Evolutionary conservation across 2,797 vertebrate species (phyloP), one percentile per base, ranked within the genome.

Genomic region (Falco berigora): DNA sequence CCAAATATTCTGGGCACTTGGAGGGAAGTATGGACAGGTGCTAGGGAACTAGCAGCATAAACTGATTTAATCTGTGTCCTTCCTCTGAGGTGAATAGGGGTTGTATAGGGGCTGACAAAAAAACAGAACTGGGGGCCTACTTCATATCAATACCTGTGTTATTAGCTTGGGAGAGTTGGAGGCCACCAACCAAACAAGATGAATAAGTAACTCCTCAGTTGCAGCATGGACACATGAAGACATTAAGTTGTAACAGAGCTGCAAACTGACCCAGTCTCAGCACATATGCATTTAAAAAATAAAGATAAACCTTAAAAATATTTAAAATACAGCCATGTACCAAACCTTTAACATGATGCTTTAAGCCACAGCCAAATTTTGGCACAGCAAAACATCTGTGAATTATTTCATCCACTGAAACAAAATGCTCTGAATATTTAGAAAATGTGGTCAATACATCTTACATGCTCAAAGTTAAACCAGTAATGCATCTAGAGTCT

Each of bases 311-410:
- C 30, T 84, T 85, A 28, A 92, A 80, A 81, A 84, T 73, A 86
- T 75, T 88, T 92, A 92, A 77, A 81, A 62, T 63, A 81, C 20
- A 76, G 50, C 14, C 47, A n/a, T 5, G 24, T 34, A 92, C 38
- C 40, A 82, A 88, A 85, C 10, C 27, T 88, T 83, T 80, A 86
- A 92, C 28, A 32, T 9, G 4, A 59, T 24, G 67, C 79, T 91
- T 94, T 88, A 88, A 95, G 95, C 40, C 23, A 73, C 18, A 52
- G 77, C 23, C 82, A 92, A 53, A 79, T 78, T 94, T 81, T 40
- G 67, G 58, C 53, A 86, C 20, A 36, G 24, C 32, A 58, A 63
- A 92, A 69, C 52, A 84, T 88, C 50, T 95, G 86, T 67, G 73
- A 90, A 81, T 69, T 92, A 69, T 82, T 95, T 78, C 21, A 93